A percentile compares a stretch with the other conserved stretches of the same genome.
phyloP scores from a whole-genome alignment of 2,888 invertebrate species.

The Ormyrus labotus region DNA sequence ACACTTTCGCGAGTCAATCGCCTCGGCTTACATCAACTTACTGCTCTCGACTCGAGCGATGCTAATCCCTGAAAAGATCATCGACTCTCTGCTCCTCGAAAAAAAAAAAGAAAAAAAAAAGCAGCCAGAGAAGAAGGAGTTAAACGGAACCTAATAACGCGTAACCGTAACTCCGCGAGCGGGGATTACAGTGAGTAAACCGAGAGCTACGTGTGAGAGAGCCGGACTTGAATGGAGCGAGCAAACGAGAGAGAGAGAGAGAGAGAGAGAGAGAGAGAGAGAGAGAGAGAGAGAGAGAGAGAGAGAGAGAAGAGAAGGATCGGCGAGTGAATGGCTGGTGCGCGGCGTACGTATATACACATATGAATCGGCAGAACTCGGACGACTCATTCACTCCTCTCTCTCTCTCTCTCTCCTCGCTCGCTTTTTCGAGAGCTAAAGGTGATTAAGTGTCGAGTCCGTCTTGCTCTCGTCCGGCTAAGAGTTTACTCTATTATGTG shows the following conservation, averaged over 20 bases:
- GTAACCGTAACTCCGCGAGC: too few relatives aligned
- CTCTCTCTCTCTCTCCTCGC: constrained; percentile 23
- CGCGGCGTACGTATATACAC: background rate
- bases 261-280: constrained; percentile 5
- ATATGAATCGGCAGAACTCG: constrained; percentile 16
- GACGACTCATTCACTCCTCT: constrained; percentile 19
- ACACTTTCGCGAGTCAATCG: too few relatives aligned
- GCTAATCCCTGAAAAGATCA: too few relatives aligned
- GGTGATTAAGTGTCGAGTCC: constrained; percentile 19
- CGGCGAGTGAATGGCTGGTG: constrained; percentile 2
- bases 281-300: background rate
- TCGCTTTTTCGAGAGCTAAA: constrained; percentile 20
- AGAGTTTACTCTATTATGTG: constrained; percentile 24
- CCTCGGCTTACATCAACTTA: too few relatives aligned
- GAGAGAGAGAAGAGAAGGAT: constrained; percentile 1
- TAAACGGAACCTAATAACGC: too few relatives aligned
- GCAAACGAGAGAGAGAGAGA: background rate
- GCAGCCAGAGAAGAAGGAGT: too few relatives aligned
- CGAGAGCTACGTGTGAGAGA: too few relatives aligned
- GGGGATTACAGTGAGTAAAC: too few relatives aligned
- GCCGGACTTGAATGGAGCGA: background rate
- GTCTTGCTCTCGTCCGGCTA: background rate
- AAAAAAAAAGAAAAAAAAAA: too few relatives aligned
- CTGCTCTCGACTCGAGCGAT: too few relatives aligned
- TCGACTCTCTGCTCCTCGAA: too few relatives aligned